Conservation (phyloP, 2,797 vertebrate genomes). For the Anabas testudineus region DNA sequence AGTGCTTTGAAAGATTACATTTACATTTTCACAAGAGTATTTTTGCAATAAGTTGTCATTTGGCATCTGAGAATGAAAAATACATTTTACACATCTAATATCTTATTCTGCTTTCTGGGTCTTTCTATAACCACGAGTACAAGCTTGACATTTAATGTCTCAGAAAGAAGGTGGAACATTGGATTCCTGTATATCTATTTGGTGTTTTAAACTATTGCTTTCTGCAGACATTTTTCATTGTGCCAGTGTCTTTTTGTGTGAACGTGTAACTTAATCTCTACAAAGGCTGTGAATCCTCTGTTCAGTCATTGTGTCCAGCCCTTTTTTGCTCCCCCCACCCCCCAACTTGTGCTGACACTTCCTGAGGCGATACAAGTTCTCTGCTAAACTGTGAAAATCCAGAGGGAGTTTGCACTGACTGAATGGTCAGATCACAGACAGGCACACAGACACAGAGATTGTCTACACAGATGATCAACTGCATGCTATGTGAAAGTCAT, state of each 20-base stretch:
- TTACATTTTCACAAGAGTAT: constrained; percentile 39
- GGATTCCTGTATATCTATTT: constrained; percentile 4
- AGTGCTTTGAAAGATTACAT: constrained; percentile 18
- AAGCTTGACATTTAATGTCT: constrained; percentile 24
- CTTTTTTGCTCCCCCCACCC: not conserved
- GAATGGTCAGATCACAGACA: not conserved
- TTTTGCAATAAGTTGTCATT: constrained; percentile 33
- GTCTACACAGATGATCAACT: not conserved
- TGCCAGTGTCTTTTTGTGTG: no score
- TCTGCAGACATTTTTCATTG: not conserved
- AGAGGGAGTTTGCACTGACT: constrained; percentile 7
- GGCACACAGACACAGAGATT: no score
- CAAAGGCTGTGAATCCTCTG: constrained; percentile 1
- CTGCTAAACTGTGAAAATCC: constrained; percentile 25
- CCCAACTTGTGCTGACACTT: not conserved
- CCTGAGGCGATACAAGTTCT: constrained; percentile 14
- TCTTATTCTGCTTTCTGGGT: constrained; percentile 16
- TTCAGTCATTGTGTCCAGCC: not conserved
- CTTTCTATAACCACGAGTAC: constrained; percentile 23
- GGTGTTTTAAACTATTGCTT: not conserved
- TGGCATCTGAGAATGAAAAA: constrained; percentile 30
- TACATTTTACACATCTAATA: constrained; percentile 22
- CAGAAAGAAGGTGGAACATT: not conserved
- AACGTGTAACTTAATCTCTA: constrained; percentile 9
- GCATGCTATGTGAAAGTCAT: not conserved